Percentiles rank a stretch among this genome's conserved stretches.
Conservation (phyloP, 2,113 vertebrate species). For the Marcusenius ussheri region DNA sequence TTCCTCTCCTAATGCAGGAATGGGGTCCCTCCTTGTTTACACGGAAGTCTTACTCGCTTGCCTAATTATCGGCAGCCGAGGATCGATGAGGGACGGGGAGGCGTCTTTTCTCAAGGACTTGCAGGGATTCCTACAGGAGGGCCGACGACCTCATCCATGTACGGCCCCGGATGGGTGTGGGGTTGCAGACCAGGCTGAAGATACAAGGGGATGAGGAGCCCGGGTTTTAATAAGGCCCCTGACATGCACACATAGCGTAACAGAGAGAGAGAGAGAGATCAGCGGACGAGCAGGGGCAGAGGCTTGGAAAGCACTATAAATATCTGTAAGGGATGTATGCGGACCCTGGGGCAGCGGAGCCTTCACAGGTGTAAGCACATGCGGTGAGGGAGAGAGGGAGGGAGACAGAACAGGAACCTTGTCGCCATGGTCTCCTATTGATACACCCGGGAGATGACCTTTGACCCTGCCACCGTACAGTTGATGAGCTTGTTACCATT, state of each 20-base stretch:
- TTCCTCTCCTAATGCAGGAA: neutral
- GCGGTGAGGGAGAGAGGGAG: neutral
- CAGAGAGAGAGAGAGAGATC: neutral
- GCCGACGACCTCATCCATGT: neutral
- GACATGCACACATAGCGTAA: constrained; percentile 11
- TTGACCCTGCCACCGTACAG: neutral
- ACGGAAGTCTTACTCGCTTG: neutral
- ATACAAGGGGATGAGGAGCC: neutral
- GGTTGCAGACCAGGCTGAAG: neutral
- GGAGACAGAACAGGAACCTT: neutral
- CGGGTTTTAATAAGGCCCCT: constrained; percentile 15
- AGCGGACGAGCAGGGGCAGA: neutral
- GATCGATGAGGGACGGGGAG: neutral
- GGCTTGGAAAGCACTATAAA: constrained; percentile 33
- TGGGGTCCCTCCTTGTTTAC: neutral
- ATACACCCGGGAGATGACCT: constrained; percentile 30
- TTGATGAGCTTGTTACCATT: constrained; percentile 21
- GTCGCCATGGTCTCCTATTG: constrained; percentile 34
- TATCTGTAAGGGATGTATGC: constrained; percentile 1
- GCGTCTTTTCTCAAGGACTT: neutral
- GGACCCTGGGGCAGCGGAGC: neutral
- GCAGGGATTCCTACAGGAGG: neutral
- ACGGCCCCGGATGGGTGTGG: neutral
- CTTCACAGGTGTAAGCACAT: neutral
- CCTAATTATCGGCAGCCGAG: neutral